A percentile compares a stretch with the other conserved stretches of the same genome.
phyloP scores from a whole-genome alignment of 2,113 vertebrate species.

The Oreocharis arfaki region DNA sequence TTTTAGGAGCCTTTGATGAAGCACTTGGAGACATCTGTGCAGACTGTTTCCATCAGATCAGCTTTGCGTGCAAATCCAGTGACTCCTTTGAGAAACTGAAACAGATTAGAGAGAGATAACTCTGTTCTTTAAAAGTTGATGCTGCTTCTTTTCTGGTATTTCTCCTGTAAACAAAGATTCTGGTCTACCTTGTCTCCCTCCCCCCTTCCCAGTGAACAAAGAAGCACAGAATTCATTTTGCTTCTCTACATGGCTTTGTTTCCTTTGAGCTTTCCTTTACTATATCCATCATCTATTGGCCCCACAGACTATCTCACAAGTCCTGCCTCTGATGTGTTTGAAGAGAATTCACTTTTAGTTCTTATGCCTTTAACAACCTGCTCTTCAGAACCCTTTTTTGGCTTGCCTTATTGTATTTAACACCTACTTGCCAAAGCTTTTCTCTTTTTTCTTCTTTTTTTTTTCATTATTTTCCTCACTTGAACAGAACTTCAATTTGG shows the following conservation, averaged over 20 bases:
- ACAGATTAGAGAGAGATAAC: neutral
- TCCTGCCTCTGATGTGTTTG: constrained; percentile 51
- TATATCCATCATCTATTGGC: constrained; percentile 21
- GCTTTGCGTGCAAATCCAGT: neutral
- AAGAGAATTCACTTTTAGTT: constrained; percentile 54
- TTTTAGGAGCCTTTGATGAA: constrained; percentile 33
- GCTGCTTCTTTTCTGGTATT: neutral
- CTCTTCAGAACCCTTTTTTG: constrained; percentile 29
- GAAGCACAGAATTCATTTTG: constrained; percentile 16
- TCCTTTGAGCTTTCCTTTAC: constrained; percentile 48
- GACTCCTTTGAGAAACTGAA: constrained; percentile 1
- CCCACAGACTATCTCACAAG: constrained; percentile 37
- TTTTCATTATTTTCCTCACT: neutral
- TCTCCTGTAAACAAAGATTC: constrained; percentile 35
- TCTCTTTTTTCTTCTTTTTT: neutral
- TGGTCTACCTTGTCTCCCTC: neutral
- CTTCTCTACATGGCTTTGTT: constrained; percentile 1
- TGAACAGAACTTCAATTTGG: neutral
- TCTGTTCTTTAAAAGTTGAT: neutral
- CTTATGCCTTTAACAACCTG: constrained; percentile 20
- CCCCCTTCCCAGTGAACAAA: neutral
- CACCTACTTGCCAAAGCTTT: constrained; percentile 32
- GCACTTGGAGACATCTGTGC: neutral
- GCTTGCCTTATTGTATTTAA: constrained; percentile 39
- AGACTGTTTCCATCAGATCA: neutral